Evolutionary conservation across 2,888 invertebrate species (phyloP), one percentile per base, ranked within the genome.

Genomic region (Sinentomon sp.): DNA sequence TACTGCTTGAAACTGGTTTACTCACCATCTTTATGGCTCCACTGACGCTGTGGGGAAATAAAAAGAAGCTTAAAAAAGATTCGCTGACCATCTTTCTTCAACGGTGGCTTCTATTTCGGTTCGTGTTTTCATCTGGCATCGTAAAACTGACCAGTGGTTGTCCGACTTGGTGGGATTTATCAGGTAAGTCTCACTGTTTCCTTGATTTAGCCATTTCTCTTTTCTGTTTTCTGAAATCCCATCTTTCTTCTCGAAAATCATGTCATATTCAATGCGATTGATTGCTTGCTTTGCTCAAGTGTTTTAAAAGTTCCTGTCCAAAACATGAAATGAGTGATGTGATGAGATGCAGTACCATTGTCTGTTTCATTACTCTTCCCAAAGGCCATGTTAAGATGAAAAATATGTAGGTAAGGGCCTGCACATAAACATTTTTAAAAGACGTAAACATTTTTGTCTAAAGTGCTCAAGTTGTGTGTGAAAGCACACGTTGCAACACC

Each of bases 121-220:
- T 70, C 32, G 59, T 73, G 56, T 68, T 75, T 49, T 64, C 69
- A 3, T 64, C 64, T 4, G 74, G 73, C 4, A 56, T 71, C 13
- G 63, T 68, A 2, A 76, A 76, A 50, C 54, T 76, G 23, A 61
- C 63, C 23, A 67, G 67, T 47, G 62, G 63, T 16, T 72, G 71
- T 46, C 69, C 72, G 2, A 60, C 66, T 21, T 76, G 75, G 75
- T 76, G 75, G 74, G 63, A 62, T 40, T 59, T 76, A 23, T 63
- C 66, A 46, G 72, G 73, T 72, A 55, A 42, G n/a, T 22, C 7
- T 9, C n/a, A 22, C 22, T 9, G n/a, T 9, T 9, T 22, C n/a
- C n/a, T 22, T 9, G 7, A 17, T 29, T 17, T 29, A 29, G 7
- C 7, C 13, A 17, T 18, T 9, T 9, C 17, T 29, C 7, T 7